Conservation (phyloP, 2,888 invertebrate genomes). For the Neuroscelio doddi region DNA sequence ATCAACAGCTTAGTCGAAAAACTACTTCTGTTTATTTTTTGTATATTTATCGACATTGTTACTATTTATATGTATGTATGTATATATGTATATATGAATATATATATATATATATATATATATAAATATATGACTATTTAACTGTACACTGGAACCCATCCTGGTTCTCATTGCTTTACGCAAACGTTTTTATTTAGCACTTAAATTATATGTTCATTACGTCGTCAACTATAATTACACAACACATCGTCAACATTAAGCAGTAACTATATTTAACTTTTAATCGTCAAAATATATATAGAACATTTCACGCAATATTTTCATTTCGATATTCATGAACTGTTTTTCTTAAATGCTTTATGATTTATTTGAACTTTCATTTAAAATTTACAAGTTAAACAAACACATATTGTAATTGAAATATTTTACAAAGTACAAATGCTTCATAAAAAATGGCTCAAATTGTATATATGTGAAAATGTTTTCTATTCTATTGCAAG, state of each 20-base stretch:
- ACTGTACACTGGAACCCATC: conserved; percentile 65
- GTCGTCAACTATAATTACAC: conserved; percentile 31
- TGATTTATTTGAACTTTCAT: too few relatives aligned
- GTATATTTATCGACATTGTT: conserved; percentile 31
- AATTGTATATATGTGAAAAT: not conserved
- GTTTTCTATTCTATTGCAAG: not conserved
- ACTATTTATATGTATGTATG: conserved; percentile 34
- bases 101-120: conserved; percentile 57
- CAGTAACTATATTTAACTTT: conserved; percentile 26
- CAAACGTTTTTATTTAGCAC: conserved; percentile 15
- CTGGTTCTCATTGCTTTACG: conserved; percentile 50
- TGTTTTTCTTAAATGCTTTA: too few relatives aligned
- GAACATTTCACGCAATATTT: too few relatives aligned
- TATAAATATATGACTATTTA: conserved; percentile 59
- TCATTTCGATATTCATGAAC: too few relatives aligned
- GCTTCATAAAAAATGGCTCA: too few relatives aligned
- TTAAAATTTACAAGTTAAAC: too few relatives aligned
- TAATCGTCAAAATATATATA: too few relatives aligned
- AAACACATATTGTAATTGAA: too few relatives aligned
- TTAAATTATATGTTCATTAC: not conserved
- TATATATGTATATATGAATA: conserved; percentile 51
- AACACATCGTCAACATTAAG: conserved; percentile 57
- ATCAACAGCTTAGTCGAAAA: conserved; percentile 33
- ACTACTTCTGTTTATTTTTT: conserved; percentile 30
- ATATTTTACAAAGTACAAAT: too few relatives aligned